Conservation (phyloP, 2,888 invertebrate genomes). For the Entomobrya proxima region DNA sequence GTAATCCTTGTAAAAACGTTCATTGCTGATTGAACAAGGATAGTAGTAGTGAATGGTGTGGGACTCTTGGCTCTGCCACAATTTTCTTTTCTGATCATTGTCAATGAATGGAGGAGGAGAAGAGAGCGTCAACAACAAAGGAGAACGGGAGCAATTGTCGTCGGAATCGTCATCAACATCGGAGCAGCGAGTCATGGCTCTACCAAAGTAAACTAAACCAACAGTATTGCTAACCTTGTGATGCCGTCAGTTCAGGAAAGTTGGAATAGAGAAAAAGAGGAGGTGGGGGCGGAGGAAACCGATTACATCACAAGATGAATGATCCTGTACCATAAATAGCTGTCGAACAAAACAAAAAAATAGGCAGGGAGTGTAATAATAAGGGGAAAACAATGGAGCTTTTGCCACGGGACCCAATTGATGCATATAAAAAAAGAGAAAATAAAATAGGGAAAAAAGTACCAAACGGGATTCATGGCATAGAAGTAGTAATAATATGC, state of each 20-base stretch:
- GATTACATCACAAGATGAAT: conserved; percentile 73
- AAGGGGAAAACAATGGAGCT: conserved; percentile 50
- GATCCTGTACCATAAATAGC: conserved; percentile 68
- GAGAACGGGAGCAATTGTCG: conserved; percentile 43
- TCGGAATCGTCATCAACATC: background rate
- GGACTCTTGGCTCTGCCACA: conserved; percentile 36
- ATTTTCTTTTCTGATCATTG: conserved; percentile 33
- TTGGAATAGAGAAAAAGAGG: conserved; percentile 22
- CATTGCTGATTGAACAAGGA: conserved; percentile 28
- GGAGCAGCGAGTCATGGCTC: background rate
- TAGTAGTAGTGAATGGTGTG: background rate
- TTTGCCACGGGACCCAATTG: background rate
- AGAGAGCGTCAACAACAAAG: conserved; percentile 29
- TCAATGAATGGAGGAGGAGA: conserved; percentile 25
- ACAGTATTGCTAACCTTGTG: conserved; percentile 34
- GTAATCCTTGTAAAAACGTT: background rate
- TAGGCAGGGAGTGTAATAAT: conserved; percentile 51
- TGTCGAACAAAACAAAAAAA: conserved; percentile 53
- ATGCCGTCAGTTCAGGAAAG: conserved; percentile 38
- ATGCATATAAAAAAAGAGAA: conserved; percentile 5
- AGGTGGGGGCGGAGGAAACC: conserved; percentile 57
- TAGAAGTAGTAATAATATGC: background rate
- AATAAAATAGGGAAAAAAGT: background rate
- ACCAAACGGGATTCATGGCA: background rate
- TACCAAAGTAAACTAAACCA: background rate